A percentile compares a stretch with the other conserved stretches of the same genome.
Conservation (phyloP, 2,113 vertebrate species). For the Glareola pratincola region DNA sequence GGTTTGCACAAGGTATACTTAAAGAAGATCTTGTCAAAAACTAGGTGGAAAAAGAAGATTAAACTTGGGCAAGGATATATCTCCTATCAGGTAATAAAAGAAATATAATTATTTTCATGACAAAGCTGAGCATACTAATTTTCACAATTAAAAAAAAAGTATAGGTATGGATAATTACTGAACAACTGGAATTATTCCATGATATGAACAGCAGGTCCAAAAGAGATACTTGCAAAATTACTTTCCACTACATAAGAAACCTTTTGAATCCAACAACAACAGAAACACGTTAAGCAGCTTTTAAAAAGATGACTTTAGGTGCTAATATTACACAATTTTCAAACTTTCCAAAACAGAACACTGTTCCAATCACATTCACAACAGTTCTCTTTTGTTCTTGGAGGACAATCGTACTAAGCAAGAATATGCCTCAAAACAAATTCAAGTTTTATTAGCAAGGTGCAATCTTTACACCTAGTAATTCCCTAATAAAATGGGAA, state of each 20-base stretch:
- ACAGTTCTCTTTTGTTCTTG: not conserved
- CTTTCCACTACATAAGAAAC: not conserved
- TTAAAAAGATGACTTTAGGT: not conserved
- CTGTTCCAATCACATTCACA: not conserved
- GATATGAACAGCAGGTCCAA: not conserved
- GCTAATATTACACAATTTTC: not conserved
- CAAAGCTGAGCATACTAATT: not conserved
- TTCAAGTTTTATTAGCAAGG: not conserved
- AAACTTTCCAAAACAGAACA: not conserved
- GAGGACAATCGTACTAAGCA: not conserved
- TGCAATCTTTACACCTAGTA: not conserved
- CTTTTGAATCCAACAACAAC: not conserved
- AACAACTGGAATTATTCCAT: not conserved
- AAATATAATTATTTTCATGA: not conserved
- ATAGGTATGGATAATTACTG: not conserved
- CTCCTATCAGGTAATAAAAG: not conserved
- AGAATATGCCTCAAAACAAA: not conserved
- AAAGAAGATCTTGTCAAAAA: not conserved
- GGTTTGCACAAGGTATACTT: not conserved
- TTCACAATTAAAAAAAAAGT: not conserved
- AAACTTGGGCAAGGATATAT: not conserved
- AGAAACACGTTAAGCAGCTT: not conserved
- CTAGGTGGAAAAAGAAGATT: not conserved
- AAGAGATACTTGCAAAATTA: not conserved
- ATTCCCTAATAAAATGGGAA: not conserved